Conservation (phyloP, 2,797 vertebrate genomes). For the Sebastes alutus region DNA sequence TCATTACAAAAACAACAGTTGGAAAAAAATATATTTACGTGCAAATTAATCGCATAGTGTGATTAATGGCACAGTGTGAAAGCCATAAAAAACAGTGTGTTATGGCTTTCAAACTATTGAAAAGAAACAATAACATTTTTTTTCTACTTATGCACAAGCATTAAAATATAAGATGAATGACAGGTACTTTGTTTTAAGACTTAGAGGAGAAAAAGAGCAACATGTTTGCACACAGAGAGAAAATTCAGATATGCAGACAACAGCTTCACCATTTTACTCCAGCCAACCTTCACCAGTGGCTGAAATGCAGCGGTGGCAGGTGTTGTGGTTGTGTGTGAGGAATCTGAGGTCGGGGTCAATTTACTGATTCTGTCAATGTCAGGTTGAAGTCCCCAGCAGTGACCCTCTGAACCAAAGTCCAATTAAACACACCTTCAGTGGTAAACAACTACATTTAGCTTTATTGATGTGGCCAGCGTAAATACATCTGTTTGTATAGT, state of each 20-base stretch:
- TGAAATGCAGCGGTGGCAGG: conserved; percentile 46
- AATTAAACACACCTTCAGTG: background rate
- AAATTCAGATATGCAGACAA: background rate
- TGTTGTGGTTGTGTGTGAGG: conserved; percentile 38
- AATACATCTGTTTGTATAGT: background rate
- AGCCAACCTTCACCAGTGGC: conserved; percentile 9
- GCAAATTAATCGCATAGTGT: too few species aligned
- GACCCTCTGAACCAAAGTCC: conserved; percentile 7
- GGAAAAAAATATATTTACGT: too few species aligned
- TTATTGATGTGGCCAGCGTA: background rate
- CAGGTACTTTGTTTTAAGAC: background rate
- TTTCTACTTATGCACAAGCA: background rate
- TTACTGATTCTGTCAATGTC: conserved; percentile 47
- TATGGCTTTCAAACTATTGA: too few species aligned
- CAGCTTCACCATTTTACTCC: background rate
- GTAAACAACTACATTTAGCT: conserved; percentile 2
- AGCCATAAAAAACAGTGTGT: too few species aligned
- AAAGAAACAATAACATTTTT: too few species aligned
- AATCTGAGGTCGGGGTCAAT: conserved; percentile 43
- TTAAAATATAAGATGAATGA: background rate
- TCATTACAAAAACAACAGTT: too few species aligned
- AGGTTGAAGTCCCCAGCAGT: conserved; percentile 21
- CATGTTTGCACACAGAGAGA: background rate
- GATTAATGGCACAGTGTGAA: too few species aligned
- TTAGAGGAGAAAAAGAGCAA: background rate